Conservation (phyloP, 2,888 invertebrate genomes). For the Cenopis cana region DNA sequence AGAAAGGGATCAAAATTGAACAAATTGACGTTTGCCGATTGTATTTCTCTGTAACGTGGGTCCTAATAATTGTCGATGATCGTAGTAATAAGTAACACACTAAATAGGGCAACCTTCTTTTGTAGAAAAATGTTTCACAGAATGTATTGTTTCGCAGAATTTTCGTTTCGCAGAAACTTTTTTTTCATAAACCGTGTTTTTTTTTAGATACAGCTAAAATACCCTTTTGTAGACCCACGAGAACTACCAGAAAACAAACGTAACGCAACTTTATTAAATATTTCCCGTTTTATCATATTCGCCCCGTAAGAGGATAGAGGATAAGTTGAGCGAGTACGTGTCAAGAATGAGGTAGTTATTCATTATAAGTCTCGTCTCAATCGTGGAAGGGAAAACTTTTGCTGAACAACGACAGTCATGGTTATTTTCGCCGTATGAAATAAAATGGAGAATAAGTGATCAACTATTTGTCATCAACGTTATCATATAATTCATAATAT, state of each 20-base stretch:
- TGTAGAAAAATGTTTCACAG: too few relatives aligned
- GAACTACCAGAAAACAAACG: too few relatives aligned
- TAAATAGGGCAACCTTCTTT: too few relatives aligned
- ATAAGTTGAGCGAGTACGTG: constrained; percentile 16
- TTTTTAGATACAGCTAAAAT: too few relatives aligned
- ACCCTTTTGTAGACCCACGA: too few relatives aligned
- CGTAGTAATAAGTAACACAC: too few relatives aligned
- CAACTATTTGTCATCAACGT: not conserved
- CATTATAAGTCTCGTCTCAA: constrained; percentile 14
- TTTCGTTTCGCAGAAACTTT: too few relatives aligned
- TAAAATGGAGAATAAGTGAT: not conserved
- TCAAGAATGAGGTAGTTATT: constrained; percentile 4
- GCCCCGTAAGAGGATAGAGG: not conserved
- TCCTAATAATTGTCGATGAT: not conserved
- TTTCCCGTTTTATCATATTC: too few relatives aligned
- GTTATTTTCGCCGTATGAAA: not conserved
- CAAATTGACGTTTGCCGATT: constrained; percentile 18
- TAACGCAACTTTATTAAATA: too few relatives aligned
- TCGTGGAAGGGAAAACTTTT: constrained; percentile 1
- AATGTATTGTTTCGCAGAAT: too few relatives aligned
- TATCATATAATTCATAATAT: too few relatives aligned
- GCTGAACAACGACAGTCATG: not conserved
- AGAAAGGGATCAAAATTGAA: constrained; percentile 13
- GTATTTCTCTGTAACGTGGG: not conserved
- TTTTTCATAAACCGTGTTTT: too few relatives aligned